Conservation (phyloP, 2,797 vertebrate species). For the Atherinosoma microstoma region DNA sequence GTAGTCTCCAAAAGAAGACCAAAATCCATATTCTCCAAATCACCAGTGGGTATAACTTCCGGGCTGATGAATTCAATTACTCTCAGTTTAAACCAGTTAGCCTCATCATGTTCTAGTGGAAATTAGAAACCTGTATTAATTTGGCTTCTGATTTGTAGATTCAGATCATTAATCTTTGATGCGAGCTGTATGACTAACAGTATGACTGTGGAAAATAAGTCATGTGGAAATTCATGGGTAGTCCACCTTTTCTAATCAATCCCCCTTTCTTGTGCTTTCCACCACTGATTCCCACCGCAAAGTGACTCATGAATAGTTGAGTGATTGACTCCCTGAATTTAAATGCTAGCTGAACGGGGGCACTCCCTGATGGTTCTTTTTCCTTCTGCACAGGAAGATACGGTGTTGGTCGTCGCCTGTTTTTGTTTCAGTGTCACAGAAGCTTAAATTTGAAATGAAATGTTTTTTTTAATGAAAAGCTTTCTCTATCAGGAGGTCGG, state of each 20-base stretch:
- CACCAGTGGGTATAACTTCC: neutral
- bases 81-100: too few species aligned
- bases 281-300: conserved; percentile 16
- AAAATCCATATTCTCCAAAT: neutral
- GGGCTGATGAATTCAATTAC: neutral
- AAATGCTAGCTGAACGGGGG: neutral
- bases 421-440: neutral
- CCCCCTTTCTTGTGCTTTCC: neutral
- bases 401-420: neutral
- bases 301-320: conserved; percentile 20
- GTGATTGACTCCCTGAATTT: conserved; percentile 32
- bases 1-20: neutral
- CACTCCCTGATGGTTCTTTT: neutral
- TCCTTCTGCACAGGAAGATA: neutral
- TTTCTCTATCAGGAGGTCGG: too few species aligned
- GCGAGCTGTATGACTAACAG: neutral
- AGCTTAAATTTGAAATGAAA: neutral
- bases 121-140: too few species aligned
- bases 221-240: conserved; percentile 9
- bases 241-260: conserved; percentile 16
- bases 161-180: neutral
- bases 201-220: neutral
- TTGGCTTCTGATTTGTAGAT: too few species aligned
- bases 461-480: too few species aligned
- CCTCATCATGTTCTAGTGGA: too few species aligned